Evolutionary conservation across 2,113 vertebrate species (phyloP), one percentile per base, ranked within the genome.

Genomic region (Lophius piscatorius): DNA sequence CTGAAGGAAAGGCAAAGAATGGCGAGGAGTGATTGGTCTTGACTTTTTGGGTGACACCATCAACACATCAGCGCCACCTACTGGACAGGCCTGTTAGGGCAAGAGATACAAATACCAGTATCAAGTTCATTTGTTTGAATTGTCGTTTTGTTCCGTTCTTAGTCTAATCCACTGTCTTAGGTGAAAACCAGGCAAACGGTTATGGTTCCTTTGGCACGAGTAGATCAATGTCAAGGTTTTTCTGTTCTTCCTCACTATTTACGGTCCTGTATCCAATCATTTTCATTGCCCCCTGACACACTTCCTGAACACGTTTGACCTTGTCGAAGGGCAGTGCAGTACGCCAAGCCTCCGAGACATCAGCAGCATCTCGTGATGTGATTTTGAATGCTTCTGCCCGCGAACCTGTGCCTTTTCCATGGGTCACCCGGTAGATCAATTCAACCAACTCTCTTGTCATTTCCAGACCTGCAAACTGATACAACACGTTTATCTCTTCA

Each of bases 311-410:
- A 2, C 83, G 91, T 48, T 86, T 88, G 29, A 99, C 94, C 70
- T 93, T 94, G 48, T 63, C 45, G 55, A 93, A 90, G 0, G 93
- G 76, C 70, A 98, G 85, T 1, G 60, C 12, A 4, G 84, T 92
- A 28, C 97, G 94, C 97, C 97, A 99, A 4, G 95, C 96, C 86
- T 96, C 92, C 0, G 96, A 97, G 26, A 98, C 94, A 1, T 93
- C 94, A 5, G 88, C 83, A 0, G 97, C 96, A 6, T 96, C 91
- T 31, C 96, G 89, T 1, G 95, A 94, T 0, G 95, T 96, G 74
- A 94, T 98, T 62, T 91, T 77, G 68, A 99, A 99, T 14, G 95
- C 94, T 16, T 97, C 94, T 0, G 70, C 88, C 55, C 36, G 88
- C 14, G 86, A 46, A 0, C 94, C 94, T 0, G 91, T 82, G n/a